Conservation (phyloP, 2,888 invertebrate species). For the Strigamia crassipes region DNA sequence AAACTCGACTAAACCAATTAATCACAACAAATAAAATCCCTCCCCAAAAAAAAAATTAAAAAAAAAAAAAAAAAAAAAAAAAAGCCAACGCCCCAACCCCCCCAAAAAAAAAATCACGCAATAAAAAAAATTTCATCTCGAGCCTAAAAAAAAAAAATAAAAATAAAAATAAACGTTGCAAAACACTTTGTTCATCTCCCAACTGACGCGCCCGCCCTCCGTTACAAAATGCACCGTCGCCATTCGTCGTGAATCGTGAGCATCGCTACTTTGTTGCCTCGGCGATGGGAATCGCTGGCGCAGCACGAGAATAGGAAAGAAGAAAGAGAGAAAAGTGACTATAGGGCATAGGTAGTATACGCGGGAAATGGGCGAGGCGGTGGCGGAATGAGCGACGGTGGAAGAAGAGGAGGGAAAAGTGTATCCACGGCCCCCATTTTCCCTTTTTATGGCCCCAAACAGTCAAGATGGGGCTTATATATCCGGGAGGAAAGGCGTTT, state of each 20-base stretch:
- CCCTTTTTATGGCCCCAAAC: constrained; percentile 8
- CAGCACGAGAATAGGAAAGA: neutral
- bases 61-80: neutral
- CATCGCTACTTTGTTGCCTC: neutral
- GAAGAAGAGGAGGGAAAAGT: neutral
- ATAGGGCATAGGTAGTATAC: too few relatives aligned
- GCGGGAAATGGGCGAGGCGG: neutral
- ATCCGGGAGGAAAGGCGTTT: neutral
- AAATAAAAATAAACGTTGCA: constrained; percentile 5
- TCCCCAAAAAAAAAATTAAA: neutral
- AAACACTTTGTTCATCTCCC: constrained; percentile 40
- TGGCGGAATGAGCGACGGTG: neutral
- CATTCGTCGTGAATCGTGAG: neutral
- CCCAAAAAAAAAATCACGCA: neutral
- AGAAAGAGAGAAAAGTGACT: neutral
- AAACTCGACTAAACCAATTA: neutral
- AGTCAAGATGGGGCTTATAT: constrained; percentile 28
- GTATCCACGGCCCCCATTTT: neutral
- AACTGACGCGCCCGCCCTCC: neutral
- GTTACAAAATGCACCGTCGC: neutral
- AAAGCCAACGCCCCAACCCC: too few relatives aligned
- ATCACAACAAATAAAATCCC: neutral
- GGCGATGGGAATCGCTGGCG: constrained; percentile 35
- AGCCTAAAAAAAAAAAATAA: neutral
- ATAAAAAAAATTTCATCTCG: constrained; percentile 23